These are phyloP conservation scores for Ceraclea dissimilis DNA, from an alignment of 2,888 invertebrate species.

Conservation along the genomic window DNA sequence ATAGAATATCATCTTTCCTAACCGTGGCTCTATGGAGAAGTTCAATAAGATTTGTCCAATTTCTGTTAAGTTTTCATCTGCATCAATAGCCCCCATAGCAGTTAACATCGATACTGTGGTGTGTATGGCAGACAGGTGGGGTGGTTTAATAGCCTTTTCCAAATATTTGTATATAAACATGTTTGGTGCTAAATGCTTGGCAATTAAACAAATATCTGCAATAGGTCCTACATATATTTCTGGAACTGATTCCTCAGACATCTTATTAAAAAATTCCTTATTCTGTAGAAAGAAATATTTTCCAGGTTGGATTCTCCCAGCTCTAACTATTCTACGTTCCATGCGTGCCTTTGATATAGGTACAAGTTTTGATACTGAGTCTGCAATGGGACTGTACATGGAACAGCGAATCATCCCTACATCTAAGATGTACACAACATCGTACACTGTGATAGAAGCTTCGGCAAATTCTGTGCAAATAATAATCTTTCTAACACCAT, in stretches of 20 bases:
- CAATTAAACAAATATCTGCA: not conserved
- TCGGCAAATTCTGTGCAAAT: not conserved
- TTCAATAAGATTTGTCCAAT: not conserved
- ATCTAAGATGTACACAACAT: not conserved
- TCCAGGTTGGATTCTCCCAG: not conserved
- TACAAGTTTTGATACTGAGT: not conserved
- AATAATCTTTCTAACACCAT: not conserved
- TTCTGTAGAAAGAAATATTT: not conserved
- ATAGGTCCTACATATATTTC: not conserved
- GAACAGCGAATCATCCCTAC: not conserved
- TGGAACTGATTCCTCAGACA: not conserved
- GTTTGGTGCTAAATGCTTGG: not conserved
- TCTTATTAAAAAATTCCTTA: not conserved
- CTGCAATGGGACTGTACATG: not conserved
- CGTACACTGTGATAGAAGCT: not conserved
- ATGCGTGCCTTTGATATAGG: not conserved
- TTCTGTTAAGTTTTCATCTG: not conserved
- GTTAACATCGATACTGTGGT: not conserved
- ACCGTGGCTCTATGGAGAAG: not conserved
- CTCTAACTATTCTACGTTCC: not conserved
- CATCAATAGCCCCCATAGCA: not conserved
- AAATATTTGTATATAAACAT: not conserved
- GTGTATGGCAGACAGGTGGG: not conserved
- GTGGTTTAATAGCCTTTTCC: not conserved
- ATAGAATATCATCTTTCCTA: not conserved